Percentiles rank a stretch among this genome's conserved stretches.
phyloP scores from a whole-genome alignment of 2,797 vertebrate species.

The Xenopus petersii region DNA sequence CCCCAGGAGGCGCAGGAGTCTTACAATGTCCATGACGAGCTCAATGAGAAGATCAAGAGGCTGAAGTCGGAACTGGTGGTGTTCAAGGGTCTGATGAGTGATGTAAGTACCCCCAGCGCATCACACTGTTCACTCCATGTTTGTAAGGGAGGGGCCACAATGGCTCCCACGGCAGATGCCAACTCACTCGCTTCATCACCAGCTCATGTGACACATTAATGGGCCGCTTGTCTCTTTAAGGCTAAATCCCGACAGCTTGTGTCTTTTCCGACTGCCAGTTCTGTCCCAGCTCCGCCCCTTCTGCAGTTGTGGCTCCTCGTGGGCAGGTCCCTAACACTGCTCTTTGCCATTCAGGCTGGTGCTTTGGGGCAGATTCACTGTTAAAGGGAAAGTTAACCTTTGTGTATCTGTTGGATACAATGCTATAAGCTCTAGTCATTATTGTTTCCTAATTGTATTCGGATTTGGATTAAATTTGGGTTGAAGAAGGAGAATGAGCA shows the following conservation, averaged over 20 bases:
- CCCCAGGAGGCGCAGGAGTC: conserved; percentile 78
- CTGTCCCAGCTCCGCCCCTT: too few species aligned
- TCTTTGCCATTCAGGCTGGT: not conserved
- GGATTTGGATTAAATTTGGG: too few species aligned
- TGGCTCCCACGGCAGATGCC: not conserved
- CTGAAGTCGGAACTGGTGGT: conserved; percentile 94
- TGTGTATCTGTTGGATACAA: too few species aligned
- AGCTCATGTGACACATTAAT: conserved; percentile 2
- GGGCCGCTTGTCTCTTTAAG: not conserved
- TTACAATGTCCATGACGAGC: conserved; percentile 81
- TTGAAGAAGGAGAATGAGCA: too few species aligned
- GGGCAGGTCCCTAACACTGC: too few species aligned
- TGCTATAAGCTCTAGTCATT: too few species aligned
- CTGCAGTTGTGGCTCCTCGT: too few species aligned
- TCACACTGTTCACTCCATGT: not conserved
- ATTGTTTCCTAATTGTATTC: too few species aligned
- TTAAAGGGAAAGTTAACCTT: too few species aligned
- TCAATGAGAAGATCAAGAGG: conserved; percentile 88
- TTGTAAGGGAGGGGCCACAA: not conserved
- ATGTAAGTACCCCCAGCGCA: conserved; percentile 75
- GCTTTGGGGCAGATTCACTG: too few species aligned
- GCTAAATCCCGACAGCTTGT: not conserved
- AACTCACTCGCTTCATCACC: conserved; percentile 18
- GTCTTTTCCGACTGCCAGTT: too few species aligned
- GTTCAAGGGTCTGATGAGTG: conserved; percentile 95